Evolutionary conservation across 2,113 vertebrate genomes (phyloP).

Genomic region (Laticauda laticaudata): DNA sequence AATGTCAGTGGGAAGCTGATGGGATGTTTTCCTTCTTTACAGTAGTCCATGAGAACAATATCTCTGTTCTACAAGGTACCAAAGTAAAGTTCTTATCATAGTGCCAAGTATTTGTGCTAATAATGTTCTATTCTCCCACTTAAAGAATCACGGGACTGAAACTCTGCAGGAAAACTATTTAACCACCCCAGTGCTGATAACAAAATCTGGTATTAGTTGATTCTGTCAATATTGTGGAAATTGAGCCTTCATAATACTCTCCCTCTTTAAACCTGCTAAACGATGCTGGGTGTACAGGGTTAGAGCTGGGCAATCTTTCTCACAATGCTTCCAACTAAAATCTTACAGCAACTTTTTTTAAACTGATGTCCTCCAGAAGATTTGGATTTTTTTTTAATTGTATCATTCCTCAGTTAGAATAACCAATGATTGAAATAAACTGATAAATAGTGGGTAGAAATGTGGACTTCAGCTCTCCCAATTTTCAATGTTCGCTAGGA

Average conservation of each 20-base stretch:
- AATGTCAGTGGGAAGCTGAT: constrained; percentile 29
- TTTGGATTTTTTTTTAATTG: neutral
- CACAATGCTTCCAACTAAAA: neutral
- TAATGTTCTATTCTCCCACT: neutral
- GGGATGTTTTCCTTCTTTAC: constrained; percentile 13
- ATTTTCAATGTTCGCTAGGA: neutral
- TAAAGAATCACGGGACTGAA: neutral
- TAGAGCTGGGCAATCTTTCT: neutral
- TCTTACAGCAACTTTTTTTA: neutral
- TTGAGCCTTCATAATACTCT: neutral
- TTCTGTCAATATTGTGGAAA: neutral
- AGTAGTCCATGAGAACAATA: constrained; percentile 22
- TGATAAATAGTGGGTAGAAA: neutral
- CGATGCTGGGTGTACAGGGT: rapidly evolving
- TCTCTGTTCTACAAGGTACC: constrained; percentile 6
- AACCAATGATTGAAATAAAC: neutral
- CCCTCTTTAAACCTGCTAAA: neutral
- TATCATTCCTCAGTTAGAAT: neutral
- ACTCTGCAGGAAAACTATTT: neutral
- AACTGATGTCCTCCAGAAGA: neutral
- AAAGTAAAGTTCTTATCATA: constrained; percentile 17
- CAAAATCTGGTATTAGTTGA: neutral
- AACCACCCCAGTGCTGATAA: neutral
- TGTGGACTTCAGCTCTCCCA: neutral
- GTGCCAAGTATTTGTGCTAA: neutral